phyloP scores from a whole-genome alignment of 1,140 invertebrate genomes.

The Nasonia giraulti region DNA sequence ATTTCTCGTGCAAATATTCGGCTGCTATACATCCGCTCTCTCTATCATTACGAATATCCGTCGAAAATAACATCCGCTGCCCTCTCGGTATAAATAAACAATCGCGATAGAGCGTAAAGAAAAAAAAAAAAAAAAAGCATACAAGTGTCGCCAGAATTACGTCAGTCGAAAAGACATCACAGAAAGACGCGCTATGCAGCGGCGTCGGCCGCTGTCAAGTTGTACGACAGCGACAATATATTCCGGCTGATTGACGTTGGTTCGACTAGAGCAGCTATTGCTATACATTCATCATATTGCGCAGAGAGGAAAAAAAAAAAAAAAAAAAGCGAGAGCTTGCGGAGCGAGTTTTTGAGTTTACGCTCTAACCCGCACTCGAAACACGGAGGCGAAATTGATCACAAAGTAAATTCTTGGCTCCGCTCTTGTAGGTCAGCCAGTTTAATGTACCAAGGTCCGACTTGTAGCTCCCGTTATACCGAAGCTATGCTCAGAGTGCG shows the following conservation, averaged over 20 bases:
- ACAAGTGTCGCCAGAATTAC: not conserved
- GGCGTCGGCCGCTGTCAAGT: not conserved
- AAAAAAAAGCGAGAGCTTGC: too few relatives aligned
- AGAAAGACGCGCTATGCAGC: not conserved
- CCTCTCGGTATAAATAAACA: not conserved
- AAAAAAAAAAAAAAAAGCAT: not conserved
- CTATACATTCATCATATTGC: not conserved
- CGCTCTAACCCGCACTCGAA: not conserved
- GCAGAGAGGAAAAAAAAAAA: not conserved
- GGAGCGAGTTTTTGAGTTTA: too few relatives aligned
- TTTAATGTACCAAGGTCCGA: constrained; percentile 47
- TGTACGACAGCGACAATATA: constrained; percentile 30
- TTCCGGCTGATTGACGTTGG: constrained; percentile 34
- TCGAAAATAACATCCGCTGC: not conserved
- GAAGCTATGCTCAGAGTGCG: not conserved
- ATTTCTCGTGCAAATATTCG: not conserved
- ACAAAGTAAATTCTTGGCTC: constrained; percentile 59
- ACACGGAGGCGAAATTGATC: constrained; percentile 6
- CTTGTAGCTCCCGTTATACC: not conserved
- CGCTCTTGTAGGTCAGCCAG: constrained; percentile 54
- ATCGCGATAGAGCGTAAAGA: not conserved
- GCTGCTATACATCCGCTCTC: not conserved
- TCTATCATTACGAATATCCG: not conserved
- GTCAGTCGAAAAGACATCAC: not conserved
- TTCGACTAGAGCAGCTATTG: constrained; percentile 4